Base-by-base conservation (phyloP, 2,888 invertebrate genomes). In the Sussaba pulchella region DNA sequence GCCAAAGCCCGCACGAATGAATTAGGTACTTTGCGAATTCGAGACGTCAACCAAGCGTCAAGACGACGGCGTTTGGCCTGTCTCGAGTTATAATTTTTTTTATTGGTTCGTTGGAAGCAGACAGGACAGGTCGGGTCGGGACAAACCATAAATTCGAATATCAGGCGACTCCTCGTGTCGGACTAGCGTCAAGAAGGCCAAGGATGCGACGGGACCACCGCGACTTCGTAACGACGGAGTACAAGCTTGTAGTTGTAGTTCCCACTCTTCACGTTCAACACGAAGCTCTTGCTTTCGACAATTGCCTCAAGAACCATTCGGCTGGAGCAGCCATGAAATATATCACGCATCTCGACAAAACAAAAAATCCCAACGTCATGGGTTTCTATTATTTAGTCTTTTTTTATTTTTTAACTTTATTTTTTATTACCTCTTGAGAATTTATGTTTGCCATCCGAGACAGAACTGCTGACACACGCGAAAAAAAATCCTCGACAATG, bases 81-180 rank as follows among this genome's bases (percentile, higher is more conserved):
- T n/a, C 36, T 52, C 66, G 24, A 52, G 75, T 59, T 71, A 50
- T 75, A 80, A 80, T 71, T 71, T 50, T 36, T 52, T 75, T 80
- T 52, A 80, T 80, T 80, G 61, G 66, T 54, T 47, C 41, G 59
- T 5, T 52, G 41, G 71, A 14, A 45, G 52, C 43, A 19, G 50
- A 73, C 45, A 21, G 50, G 45, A 59, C 52, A 14, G 39, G 39
- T 67, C 24, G 59, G 59, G 59, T 70, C 57, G 59, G 21, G 41
- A 43, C 66, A 71, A 63, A 71, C 1, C 75, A 80, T 80, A 75
- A 80, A 80, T 80, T 70, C 66, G 79, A 75, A 70, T 70, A 70
- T 70, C 64, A 74, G 57, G 41, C 24, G 63, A 43, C 17, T 41
- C 43, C 17, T 19, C 41, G 41, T 47, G 74, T 61, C 67, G 17